Conservation (phyloP, 1,140 invertebrate genomes). For the Frieseomelitta varia region DNA sequence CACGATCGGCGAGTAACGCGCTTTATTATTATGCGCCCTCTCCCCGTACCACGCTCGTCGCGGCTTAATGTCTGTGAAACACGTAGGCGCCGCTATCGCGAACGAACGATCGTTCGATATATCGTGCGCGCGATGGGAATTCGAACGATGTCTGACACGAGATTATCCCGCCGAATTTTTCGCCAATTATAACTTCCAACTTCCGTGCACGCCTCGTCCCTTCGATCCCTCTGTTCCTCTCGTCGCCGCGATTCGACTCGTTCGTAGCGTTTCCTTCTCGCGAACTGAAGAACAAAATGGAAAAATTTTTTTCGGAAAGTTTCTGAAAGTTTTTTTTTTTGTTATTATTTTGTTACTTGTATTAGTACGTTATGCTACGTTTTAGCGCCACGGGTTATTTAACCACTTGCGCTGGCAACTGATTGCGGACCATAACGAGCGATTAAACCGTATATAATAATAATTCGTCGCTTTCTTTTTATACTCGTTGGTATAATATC, state of each 20-base stretch:
- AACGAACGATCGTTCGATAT: conserved; percentile 53
- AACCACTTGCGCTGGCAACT: no score
- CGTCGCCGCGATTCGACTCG: not conserved
- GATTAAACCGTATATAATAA: no score
- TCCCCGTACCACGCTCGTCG: conserved; percentile 43
- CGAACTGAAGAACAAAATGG: no score
- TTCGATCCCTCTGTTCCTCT: no score
- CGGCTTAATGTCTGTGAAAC: conserved; percentile 59
- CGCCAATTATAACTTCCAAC: conserved; percentile 43
- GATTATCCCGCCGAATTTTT: conserved; percentile 34
- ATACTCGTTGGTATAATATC: no score
- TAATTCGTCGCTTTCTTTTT: no score
- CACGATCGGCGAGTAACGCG: conserved; percentile 54
- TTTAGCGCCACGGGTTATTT: no score
- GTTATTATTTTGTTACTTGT: no score
- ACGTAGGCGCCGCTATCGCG: conserved; percentile 58
- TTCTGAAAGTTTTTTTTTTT: no score
- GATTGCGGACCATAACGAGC: no score
- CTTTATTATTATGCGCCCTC: conserved; percentile 64
- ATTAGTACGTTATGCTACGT: no score
- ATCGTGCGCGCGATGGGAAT: conserved; percentile 34
- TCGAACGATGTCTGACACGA: not conserved
- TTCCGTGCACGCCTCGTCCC: not conserved
- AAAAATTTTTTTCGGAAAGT: no score
- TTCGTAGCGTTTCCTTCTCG: not conserved